Evolutionary conservation across 2,113 vertebrate genomes (phyloP), one percentile per base, ranked within the genome.

Genomic region (Nothocercus nigrocapillus): DNA sequence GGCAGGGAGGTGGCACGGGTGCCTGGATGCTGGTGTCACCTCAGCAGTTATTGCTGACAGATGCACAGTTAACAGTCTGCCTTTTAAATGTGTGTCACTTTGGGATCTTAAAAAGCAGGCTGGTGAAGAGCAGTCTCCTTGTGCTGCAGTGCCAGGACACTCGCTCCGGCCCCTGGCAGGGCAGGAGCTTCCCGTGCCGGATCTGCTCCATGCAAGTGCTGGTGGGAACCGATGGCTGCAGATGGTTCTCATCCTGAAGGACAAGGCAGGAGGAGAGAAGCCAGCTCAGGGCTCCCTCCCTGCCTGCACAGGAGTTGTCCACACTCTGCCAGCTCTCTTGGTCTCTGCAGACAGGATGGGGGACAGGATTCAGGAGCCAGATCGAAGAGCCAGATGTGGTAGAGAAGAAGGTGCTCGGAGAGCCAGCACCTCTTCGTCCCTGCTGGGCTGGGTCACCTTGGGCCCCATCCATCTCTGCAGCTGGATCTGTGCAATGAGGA

Each of bases 41-140:
- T 90, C 80, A 83, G 45, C 0, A 32, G 0, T 89, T 84, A 89
- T 34, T 93, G 90, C 90, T 95, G 83, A 90, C 86, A 96, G 83
- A 75, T 89, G 83, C 69, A 83, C 56, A 34, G 80, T 68, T 92
- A 91, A 74, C 49, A 42, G 38, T 18, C 61, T 94, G 7, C 17
- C 34, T 83, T 93, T 78, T 82, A 72, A 86, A 94, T 18, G 47
- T 34, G 28, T 86, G 66, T 64, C 69, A 75, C 69, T 89, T 81
- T 64, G 51, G 73, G n/a, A 93, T 88, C 51, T 84, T 38, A 94
- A 96, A 84, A 2, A 13, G 12, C 66, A 79, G 24, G 86, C 42
- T 24, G 9, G 56, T 47, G 56, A 72, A 45, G 70, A 38, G n/a
- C 88, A 81, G 47, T 51, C 0, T 6, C 80, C 56, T 78, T 64